Conservation (phyloP, 2,888 invertebrate species). For the Ichneumoninae sp. region DNA sequence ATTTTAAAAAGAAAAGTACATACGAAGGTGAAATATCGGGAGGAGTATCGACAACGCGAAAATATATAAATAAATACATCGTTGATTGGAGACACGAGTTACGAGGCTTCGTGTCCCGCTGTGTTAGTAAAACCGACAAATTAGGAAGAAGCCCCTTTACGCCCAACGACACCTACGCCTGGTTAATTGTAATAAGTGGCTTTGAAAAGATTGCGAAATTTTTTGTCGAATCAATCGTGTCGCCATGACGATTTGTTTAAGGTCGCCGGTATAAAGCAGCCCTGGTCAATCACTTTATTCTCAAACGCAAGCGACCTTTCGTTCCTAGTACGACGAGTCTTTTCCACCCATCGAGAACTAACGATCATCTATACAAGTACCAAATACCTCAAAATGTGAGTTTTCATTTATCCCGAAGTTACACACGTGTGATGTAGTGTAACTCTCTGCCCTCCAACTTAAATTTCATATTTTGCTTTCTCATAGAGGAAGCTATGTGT, state of each 20-base stretch:
- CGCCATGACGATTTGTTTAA: conserved; percentile 15
- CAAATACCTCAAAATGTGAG: conserved; percentile 59
- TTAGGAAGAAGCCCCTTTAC: conserved; percentile 69
- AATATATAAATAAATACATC: conserved; percentile 1
- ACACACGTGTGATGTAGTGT: neutral
- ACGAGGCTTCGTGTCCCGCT: conserved; percentile 67
- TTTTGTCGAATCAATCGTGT: conserved; percentile 11
- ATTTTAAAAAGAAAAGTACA: neutral
- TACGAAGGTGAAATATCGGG: neutral
- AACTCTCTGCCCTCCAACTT: neutral
- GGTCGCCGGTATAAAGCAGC: conserved; percentile 60
- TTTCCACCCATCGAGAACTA: conserved; percentile 25
- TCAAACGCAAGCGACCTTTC: conserved; percentile 53
- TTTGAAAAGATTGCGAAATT: conserved; percentile 30
- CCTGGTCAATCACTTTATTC: conserved; percentile 13
- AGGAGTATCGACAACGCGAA: neutral
- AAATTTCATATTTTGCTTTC: no score
- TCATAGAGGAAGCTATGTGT: no score
- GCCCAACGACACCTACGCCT: conserved; percentile 36
- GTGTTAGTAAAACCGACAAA: conserved; percentile 62
- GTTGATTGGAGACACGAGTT: conserved; percentile 37
- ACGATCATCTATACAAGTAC: conserved; percentile 18
- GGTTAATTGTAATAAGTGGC: conserved; percentile 19
- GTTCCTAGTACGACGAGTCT: conserved; percentile 31
- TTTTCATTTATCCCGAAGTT: conserved; percentile 1